These are phyloP conservation scores for Mormyrus lacerda DNA, from an alignment of 2,113 vertebrate genomes.

Conservation along the genomic window DNA sequence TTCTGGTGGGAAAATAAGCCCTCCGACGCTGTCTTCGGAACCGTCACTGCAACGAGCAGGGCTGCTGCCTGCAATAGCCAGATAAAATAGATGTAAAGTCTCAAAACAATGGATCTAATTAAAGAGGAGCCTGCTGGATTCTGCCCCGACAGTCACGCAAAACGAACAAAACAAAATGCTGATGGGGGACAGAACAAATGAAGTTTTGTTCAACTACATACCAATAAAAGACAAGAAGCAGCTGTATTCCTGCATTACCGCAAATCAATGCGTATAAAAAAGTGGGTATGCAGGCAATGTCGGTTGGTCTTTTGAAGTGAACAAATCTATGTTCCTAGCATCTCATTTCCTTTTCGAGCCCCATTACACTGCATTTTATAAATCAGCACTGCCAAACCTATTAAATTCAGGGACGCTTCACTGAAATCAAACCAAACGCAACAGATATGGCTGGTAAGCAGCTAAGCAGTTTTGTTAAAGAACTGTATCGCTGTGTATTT, in stretches of 20 bases:
- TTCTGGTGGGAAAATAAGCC: not conserved
- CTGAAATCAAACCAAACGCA: not conserved
- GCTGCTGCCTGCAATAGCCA: not conserved
- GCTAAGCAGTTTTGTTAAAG: not conserved
- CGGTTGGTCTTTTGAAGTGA: not conserved
- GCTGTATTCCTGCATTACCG: not conserved
- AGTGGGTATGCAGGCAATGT: not conserved
- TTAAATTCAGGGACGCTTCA: not conserved
- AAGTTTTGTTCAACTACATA: not conserved
- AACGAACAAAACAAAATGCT: not conserved
- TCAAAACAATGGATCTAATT: not conserved
- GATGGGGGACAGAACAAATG: not conserved
- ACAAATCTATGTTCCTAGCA: not conserved
- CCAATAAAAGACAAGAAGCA: not conserved
- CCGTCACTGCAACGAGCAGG: not conserved
- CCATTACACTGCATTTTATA: not conserved
- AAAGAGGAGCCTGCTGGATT: not conserved
- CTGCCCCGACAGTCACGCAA: not conserved
- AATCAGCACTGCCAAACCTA: not conserved
- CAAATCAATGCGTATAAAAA: not conserved
- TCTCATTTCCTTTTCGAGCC: not conserved
- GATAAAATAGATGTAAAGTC: not conserved
- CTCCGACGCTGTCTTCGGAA: not conserved
- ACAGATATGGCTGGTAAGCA: not conserved
- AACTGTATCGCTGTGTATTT: not conserved